A percentile compares a stretch with the other conserved stretches of the same genome.
phyloP scores from a whole-genome alignment of 2,888 invertebrate species.

The Anoncus sp. region DNA sequence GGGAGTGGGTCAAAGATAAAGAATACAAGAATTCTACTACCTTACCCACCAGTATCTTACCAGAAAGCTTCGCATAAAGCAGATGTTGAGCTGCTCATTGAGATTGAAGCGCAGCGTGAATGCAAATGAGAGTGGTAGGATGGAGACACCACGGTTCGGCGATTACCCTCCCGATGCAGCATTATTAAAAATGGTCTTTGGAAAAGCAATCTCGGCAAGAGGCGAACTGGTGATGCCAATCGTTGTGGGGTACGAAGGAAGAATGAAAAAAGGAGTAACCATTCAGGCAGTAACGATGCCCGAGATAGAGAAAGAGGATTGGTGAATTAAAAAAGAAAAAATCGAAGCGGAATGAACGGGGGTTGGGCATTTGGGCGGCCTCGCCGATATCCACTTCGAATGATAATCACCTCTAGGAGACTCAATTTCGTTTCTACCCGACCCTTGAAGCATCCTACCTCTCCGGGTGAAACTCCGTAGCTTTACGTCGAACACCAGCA shows the following conservation, averaged over 20 bases:
- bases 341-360: constrained; percentile 67
- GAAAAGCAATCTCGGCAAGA: constrained; percentile 75
- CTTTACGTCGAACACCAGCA: constrained; percentile 58
- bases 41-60: not conserved
- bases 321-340: constrained; percentile 60
- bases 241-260: constrained; percentile 59
- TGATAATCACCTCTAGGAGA: constrained; percentile 81
- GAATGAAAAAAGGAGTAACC: constrained; percentile 35
- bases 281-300: constrained; percentile 28
- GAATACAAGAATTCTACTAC: constrained; percentile 22
- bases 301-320: constrained; percentile 4
- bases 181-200: constrained; percentile 78
- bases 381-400: constrained; percentile 77
- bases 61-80: not conserved
- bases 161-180: constrained; percentile 67
- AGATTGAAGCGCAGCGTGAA: constrained; percentile 38
- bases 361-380: constrained; percentile 52
- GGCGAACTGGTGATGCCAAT: constrained; percentile 60
- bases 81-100: not conserved
- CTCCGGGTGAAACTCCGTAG: constrained; percentile 59
- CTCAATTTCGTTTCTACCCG: constrained; percentile 76
- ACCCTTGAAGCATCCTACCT: constrained; percentile 39
- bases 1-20: constrained; percentile 7
- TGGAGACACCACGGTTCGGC: constrained; percentile 59
- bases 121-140: constrained; percentile 24